Evolutionary conservation across 2,888 invertebrate genomes (phyloP).

Genomic region (Oligia fasciuncula): DNA sequence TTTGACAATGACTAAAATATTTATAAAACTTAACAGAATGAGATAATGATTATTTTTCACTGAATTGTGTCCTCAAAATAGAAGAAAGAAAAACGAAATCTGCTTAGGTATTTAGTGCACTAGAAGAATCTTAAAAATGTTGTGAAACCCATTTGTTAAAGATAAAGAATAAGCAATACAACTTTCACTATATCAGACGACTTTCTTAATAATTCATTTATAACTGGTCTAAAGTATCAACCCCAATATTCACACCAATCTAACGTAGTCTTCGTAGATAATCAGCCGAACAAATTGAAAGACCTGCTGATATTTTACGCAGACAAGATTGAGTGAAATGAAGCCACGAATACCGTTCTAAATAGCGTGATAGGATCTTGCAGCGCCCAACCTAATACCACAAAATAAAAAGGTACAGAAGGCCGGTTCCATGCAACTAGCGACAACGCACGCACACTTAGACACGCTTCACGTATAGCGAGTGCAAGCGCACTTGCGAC

Average conservation of each 20-base stretch:
- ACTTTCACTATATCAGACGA: neutral
- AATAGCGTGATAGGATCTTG: slow-evolving; percentile 58
- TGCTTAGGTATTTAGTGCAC: neutral
- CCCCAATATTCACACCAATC: slow-evolving; percentile 23
- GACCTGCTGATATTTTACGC: slow-evolving; percentile 44
- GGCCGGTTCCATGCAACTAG: neutral
- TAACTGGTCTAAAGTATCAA: neutral
- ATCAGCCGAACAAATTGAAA: slow-evolving; percentile 55
- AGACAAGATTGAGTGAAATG: slow-evolving; percentile 45
- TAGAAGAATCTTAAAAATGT: neutral
- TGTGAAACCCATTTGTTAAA: neutral
- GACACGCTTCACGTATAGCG: neutral
- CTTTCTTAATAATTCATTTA: slow-evolving; percentile 15
- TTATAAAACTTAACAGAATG: neutral
- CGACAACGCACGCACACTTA: neutral
- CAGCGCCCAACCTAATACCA: slow-evolving; percentile 36
- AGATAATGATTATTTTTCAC: slow-evolving; percentile 1
- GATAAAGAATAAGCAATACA: neutral
- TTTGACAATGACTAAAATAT: slow-evolving; percentile 7
- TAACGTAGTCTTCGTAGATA: slow-evolving; percentile 30
- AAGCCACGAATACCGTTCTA: slow-evolving; percentile 53
- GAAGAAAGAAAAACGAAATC: neutral
- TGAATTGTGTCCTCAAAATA: neutral
- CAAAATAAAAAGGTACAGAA: slow-evolving; percentile 11
- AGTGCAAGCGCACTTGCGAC: neutral